Percentiles rank a stretch among this genome's conserved stretches.
phyloP scores from a whole-genome alignment of 2,113 vertebrate genomes.

The Panthera uncia region DNA sequence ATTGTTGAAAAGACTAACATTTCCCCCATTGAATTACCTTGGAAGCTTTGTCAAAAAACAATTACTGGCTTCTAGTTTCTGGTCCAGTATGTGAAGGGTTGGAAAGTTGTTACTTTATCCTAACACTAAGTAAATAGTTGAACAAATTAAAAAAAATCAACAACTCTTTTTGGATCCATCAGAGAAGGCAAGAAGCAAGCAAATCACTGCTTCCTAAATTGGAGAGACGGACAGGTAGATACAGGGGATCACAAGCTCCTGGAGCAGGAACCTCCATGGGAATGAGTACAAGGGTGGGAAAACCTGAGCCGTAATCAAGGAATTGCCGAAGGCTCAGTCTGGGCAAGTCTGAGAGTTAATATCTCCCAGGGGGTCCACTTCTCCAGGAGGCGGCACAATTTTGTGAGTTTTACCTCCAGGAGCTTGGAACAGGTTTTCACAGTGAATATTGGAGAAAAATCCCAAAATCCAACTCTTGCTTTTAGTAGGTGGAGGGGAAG shows the following conservation, averaged over 20 bases:
- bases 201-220: background rate
- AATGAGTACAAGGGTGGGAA: background rate
- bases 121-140: background rate
- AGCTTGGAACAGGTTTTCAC: background rate
- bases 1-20: background rate
- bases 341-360: background rate
- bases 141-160: background rate
- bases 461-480: no score
- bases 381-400: background rate
- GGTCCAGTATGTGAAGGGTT: background rate
- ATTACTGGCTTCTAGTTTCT: background rate
- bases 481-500: background rate
- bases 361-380: background rate
- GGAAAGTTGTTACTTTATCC: background rate
- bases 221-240: background rate
- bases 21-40: background rate
- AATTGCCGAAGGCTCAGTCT: background rate
- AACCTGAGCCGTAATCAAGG: background rate
- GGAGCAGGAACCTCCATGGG: background rate
- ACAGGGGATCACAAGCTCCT: background rate
- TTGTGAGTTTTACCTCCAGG: background rate
- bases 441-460: background rate
- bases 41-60: background rate
- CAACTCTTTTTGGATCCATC: no score
- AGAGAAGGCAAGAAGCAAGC: background rate